Evolutionary conservation across 2,797 vertebrate genomes (phyloP).

Genomic region (Percopsis omiscomaycus): DNA sequence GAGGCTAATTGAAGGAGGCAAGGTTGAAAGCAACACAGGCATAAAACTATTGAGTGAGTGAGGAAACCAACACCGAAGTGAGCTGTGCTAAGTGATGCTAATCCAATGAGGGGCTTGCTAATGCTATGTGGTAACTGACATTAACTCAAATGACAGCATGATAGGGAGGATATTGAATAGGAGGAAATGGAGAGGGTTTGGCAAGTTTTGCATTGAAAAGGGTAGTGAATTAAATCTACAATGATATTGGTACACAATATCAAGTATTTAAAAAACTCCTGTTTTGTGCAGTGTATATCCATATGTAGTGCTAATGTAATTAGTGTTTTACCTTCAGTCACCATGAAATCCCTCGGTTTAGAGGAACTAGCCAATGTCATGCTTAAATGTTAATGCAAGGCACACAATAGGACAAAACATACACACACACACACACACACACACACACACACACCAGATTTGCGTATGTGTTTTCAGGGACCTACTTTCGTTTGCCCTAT

Average conservation of each 20-base stretch:
- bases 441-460: no score
- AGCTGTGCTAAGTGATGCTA: conserved; percentile 52
- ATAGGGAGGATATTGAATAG: not conserved
- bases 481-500: no score
- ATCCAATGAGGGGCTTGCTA: conserved; percentile 59
- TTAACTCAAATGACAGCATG: conserved; percentile 1
- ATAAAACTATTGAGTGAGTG: conserved; percentile 60
- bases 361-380: no score
- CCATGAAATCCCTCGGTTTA: no score
- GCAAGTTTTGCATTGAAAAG: conserved; percentile 4
- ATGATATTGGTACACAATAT: not conserved
- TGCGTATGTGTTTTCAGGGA: no score
- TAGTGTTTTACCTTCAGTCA: no score
- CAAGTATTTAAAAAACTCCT: not conserved
- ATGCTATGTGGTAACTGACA: conserved; percentile 39
- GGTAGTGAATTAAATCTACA: not conserved
- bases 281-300: no score
- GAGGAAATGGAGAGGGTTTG: conserved; percentile 38
- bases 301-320: no score
- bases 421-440: no score
- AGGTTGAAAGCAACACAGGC: conserved; percentile 60
- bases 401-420: no score
- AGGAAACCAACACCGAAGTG: conserved; percentile 50
- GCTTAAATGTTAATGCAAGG: no score
- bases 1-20: conserved; percentile 69